Percentiles rank a stretch among this genome's conserved stretches.
Evolutionary conservation across 2,888 invertebrate species (phyloP).

Genomic region (Aphrophora alni): DNA sequence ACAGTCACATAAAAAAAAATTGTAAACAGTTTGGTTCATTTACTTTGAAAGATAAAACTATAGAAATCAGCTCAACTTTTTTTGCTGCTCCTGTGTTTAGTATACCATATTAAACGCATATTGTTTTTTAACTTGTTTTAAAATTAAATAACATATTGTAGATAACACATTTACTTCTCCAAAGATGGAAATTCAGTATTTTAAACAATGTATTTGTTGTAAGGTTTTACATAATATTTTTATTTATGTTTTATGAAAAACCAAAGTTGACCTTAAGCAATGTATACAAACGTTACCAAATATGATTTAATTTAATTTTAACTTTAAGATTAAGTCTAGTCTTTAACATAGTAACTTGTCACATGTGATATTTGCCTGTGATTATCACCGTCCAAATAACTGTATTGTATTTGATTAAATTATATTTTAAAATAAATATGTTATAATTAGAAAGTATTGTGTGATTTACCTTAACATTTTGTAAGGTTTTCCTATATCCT

Average conservation of each 20-base stretch:
- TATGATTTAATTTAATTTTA: background rate
- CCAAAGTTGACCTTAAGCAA: background rate
- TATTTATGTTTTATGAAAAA: background rate
- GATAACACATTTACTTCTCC: background rate
- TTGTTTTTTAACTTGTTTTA: background rate
- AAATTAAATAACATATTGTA: background rate
- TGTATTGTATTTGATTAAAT: background rate
- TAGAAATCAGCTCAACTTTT: no score
- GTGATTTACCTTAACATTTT: no score
- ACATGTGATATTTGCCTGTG: background rate
- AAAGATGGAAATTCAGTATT: no score
- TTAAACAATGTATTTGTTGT: no score
- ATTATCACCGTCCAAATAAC: background rate
- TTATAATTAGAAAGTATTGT: no score
- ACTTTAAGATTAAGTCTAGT: background rate
- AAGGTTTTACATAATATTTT: no score
- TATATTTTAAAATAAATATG: background rate
- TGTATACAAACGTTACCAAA: background rate
- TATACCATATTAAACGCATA: background rate
- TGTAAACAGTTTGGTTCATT: no score
- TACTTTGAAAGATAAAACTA: no score
- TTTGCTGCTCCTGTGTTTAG: no score
- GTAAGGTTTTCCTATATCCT: no score
- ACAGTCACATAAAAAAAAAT: no score
- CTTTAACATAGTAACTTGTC: background rate